Evolutionary conservation across 1,140 invertebrate species (phyloP), one percentile per base, ranked within the genome.

Genomic region (Caenorhabditis briggsae): DNA sequence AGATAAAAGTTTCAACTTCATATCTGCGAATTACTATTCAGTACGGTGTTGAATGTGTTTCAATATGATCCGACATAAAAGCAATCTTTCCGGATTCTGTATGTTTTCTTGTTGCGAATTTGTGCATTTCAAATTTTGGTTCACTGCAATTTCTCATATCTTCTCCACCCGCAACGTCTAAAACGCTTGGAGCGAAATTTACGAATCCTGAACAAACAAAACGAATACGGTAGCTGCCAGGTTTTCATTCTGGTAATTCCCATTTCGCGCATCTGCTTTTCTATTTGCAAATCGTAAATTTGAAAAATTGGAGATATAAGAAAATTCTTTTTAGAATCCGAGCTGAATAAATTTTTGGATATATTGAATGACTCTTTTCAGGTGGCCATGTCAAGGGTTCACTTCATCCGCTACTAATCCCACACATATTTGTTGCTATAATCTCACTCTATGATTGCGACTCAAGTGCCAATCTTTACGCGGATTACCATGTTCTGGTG

Each of bases 381-480:
- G 70, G 70, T 78, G 70, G 23, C 46, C 70, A 50, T 78, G 70
- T 78, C 70, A 78, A 78, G 48, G 70, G 53, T 78, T 78, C 70
- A 78, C 70, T 78, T 78, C 43, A 78, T 33, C 3, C 33, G 11
- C 46, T n/a, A 43, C 70, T 78, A 78, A 78, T 78, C 70, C 43
- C 56, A 33, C 46, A 12, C 41, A 53, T 78, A 53, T 78, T 53
- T 78, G 70, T 78, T 78, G 70, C 70, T 53, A 78, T 78, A 78
- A 83, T 58, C 53, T 20, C 16, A 18, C 7, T 14, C 74, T 23
- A 25, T 2, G 50, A 25, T 43, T 56, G 25, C 23, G 25, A 16
- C 3, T 83, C 55, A 46, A 61, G 82, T 58, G 59, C 55, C 33
- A 18, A 53, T 82, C 16, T 84, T 25, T 70, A 58, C 55, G 14